phyloP scores from a whole-genome alignment of 2,888 invertebrate species.

The Caenorhabditis uteleia region DNA sequence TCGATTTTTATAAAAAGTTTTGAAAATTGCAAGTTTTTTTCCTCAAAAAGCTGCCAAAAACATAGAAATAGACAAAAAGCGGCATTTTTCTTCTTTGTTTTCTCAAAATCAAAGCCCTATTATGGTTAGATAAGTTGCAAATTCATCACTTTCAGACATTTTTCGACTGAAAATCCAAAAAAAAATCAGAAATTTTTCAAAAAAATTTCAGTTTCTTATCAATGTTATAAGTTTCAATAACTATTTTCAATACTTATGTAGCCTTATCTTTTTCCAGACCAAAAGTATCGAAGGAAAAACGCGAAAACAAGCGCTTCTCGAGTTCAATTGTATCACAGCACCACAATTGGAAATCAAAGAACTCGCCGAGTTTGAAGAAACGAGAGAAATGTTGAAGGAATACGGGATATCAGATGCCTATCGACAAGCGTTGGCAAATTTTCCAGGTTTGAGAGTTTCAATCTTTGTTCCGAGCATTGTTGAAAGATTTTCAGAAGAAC shows the following conservation, averaged over 20 bases:
- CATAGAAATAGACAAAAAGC: no score
- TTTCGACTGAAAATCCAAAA: not conserved
- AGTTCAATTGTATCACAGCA: slow-evolving; percentile 20
- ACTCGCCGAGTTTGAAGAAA: slow-evolving; percentile 16
- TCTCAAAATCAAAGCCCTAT: no score
- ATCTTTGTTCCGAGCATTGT: not conserved
- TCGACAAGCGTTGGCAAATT: not conserved
- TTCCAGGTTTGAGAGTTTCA: slow-evolving; percentile 1
- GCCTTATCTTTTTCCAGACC: not conserved
- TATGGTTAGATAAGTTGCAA: no score
- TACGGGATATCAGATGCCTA: slow-evolving; percentile 14
- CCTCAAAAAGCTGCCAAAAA: no score
- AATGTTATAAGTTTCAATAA: not conserved
- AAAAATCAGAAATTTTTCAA: slow-evolving; percentile 2
- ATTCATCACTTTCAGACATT: no score
- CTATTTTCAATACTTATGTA: slow-evolving; percentile 1
- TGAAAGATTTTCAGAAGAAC: slow-evolving; percentile 14
- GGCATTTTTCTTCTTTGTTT: no score
- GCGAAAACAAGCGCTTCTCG: slow-evolving; percentile 13
- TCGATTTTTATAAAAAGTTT: no score
- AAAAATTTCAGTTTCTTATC: not conserved
- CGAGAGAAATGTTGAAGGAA: slow-evolving; percentile 22
- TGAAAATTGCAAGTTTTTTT: no score
- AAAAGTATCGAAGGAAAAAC: slow-evolving; percentile 8
- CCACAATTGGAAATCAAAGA: slow-evolving; percentile 16